phyloP scores from a whole-genome alignment of 1,140 invertebrate species.

The Calephelis nemesis region DNA sequence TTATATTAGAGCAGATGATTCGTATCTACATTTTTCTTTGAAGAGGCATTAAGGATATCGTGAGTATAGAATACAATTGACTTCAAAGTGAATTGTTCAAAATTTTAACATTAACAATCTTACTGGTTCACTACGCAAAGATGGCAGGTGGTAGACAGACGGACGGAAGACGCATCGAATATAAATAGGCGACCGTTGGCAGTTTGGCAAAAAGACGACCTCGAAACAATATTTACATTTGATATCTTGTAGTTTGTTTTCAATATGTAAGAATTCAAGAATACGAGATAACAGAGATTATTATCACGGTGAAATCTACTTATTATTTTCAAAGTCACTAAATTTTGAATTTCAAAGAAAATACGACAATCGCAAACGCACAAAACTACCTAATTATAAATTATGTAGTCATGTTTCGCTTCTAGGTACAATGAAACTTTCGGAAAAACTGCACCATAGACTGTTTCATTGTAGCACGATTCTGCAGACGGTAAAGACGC shows the following conservation, averaged over 20 bases:
- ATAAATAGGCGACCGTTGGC: slow-evolving; percentile 68
- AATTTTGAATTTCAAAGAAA: too few species aligned
- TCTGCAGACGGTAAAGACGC: too few species aligned
- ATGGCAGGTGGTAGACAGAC: slow-evolving; percentile 70
- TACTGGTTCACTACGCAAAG: slow-evolving; percentile 33
- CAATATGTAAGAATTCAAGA: slow-evolving; percentile 11
- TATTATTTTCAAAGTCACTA: too few species aligned
- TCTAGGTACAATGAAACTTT: too few species aligned
- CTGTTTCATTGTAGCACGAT: too few species aligned
- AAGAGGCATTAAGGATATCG: slow-evolving; percentile 36
- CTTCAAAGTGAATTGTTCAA: slow-evolving; percentile 17
- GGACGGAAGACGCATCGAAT: slow-evolving; percentile 67
- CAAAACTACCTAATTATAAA: too few species aligned
- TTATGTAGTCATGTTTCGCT: too few species aligned
- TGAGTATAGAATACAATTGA: slow-evolving; percentile 25
- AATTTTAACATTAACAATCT: slow-evolving; percentile 11
- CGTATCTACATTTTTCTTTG: slow-evolving; percentile 48
- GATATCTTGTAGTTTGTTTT: slow-evolving; percentile 42
- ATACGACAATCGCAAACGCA: too few species aligned
- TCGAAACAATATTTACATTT: slow-evolving; percentile 68
- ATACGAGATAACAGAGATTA: slow-evolving; percentile 32
- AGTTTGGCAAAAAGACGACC: slow-evolving; percentile 64
- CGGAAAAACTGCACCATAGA: too few species aligned
- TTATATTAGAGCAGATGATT: slow-evolving; percentile 66
- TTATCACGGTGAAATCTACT: not conserved